Base-by-base conservation (phyloP, 2,113 vertebrate genomes). In the Salminus brasiliensis region DNA sequence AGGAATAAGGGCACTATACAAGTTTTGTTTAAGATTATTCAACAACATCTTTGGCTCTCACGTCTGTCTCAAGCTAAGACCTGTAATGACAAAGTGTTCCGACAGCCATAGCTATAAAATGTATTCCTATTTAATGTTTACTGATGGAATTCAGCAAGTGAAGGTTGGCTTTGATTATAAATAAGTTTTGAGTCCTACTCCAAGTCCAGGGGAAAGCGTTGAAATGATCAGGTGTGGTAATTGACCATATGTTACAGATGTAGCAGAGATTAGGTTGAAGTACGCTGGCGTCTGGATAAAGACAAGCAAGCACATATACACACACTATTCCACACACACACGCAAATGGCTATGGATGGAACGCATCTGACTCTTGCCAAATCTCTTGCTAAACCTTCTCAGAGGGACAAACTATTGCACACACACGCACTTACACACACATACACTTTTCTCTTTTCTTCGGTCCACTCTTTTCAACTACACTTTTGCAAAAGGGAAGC, bases 351-450 rank as follows among this genome's bases (percentile, higher is more conserved):
- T 67, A 49, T 74, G 59, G 62, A 63, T 16, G 11, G 41, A 34
- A 45, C 49, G n/a, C n/a, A 76, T 66, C 55, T 34, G 43, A 52
- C 39, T 47, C 27, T 75, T 18, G 49, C 25, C 60, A 75, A 30
- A 66, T 30, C 30, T 16, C 62, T 34, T 23, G 59, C 29, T 2
- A 70, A n/a, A 78, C 27, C 32, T 71, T 72, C 10, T 18, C 29
- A 34, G 29, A 65, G 3, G 45, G 43, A 41, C 47, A 73, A 53
- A 73, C 15, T 2, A 39, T 18, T 43, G 47, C 39, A 32, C 57
- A 43, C 59, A 23, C n/a, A n/a, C n/a, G n/a, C n/a, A n/a, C n/a
- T n/a, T 27, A 32, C 57, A 43, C 59, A 23, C 39, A 32, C 57
- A 43, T 43, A 23, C 27, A 34, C 16, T 45, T 32, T 15, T 47